These are phyloP conservation scores for Trichosurus vulpecula DNA, from an alignment of 2,797 vertebrate genomes.

Conservation along the genomic window DNA sequence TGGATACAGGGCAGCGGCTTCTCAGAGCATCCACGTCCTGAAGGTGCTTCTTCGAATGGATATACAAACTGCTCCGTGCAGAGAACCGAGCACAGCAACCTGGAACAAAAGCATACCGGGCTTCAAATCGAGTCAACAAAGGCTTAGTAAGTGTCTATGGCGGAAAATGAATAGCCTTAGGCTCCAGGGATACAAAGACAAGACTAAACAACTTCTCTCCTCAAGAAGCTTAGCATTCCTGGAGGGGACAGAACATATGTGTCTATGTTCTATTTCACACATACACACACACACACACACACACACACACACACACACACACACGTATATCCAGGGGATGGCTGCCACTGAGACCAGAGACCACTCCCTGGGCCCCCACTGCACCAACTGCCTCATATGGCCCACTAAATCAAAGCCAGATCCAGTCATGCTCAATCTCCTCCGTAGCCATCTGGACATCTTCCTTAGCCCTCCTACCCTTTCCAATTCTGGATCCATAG, in stretches of 20 bases:
- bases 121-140: neutral
- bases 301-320: neutral
- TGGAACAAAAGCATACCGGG: slow-evolving; percentile 74
- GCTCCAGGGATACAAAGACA: neutral
- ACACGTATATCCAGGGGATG: neutral
- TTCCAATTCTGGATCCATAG: neutral
- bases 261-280: neutral
- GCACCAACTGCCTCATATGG: neutral
- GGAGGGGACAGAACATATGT: neutral
- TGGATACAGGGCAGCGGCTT: slow-evolving; percentile 92
- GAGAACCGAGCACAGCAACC: slow-evolving; percentile 97
- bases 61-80: slow-evolving; percentile 97
- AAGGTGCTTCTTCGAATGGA: slow-evolving; percentile 98
- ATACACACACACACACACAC: neutral
- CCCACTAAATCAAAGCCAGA: neutral
- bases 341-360: neutral
- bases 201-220: neutral
- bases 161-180: neutral
- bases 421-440: neutral
- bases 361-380: neutral
- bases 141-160: too few relatives aligned
- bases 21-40: slow-evolving; percentile 91
- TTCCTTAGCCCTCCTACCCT: neutral
- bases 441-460: neutral
- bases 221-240: neutral